Conservation (phyloP, 2,113 vertebrate species). For the Perccottus glenii region DNA sequence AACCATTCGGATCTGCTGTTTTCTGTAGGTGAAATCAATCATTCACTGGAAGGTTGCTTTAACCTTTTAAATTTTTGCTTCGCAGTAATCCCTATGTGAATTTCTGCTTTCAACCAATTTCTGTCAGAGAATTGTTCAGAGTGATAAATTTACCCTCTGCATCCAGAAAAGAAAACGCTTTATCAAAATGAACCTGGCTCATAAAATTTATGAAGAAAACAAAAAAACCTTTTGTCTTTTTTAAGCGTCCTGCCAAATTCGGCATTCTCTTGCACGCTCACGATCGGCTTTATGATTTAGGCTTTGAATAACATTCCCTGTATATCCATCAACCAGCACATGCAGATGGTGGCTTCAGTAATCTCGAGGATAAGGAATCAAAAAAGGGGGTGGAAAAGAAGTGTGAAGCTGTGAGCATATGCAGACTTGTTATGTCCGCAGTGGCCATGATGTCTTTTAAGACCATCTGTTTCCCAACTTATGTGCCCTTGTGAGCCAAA, state of each 20-base stretch:
- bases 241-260: conserved; percentile 42
- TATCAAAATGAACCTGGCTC: conserved; percentile 58
- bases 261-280: conserved; percentile 30
- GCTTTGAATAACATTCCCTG: conserved; percentile 32
- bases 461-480: conserved; percentile 73
- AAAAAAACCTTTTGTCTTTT: conserved; percentile 53
- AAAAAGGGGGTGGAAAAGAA: neutral
- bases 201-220: conserved; percentile 43
- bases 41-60: conserved; percentile 35
- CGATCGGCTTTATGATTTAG: conserved; percentile 53
- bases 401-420: conserved; percentile 64
- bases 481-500: conserved; percentile 49
- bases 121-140: conserved; percentile 34
- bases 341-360: conserved; percentile 66
- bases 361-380: conserved; percentile 47
- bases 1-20: neutral
- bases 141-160: conserved; percentile 45
- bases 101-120: conserved; percentile 57
- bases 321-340: conserved; percentile 54
- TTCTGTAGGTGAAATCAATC: conserved; percentile 38
- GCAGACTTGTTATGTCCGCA: conserved; percentile 64
- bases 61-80: conserved; percentile 32
- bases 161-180: conserved; percentile 42
- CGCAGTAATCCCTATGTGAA: conserved; percentile 29
- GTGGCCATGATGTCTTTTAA: conserved; percentile 67